Base-by-base conservation (phyloP, 2,797 vertebrate genomes). In the Melanogrammus aeglefinus region DNA sequence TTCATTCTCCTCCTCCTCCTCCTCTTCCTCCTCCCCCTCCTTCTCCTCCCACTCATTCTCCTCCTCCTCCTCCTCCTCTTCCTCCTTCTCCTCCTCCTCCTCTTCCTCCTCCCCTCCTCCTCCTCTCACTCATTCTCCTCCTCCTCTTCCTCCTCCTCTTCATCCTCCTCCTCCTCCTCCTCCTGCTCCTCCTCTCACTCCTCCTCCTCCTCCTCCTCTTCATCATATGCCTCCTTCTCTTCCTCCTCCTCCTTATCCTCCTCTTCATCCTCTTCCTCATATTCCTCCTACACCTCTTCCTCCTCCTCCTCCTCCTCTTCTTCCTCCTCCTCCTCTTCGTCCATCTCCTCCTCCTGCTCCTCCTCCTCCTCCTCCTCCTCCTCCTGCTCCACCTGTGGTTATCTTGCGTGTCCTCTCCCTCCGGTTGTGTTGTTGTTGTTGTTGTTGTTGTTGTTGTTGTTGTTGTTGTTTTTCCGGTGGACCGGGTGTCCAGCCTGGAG, bases 401-500 rank as follows among this genome's bases (percentile, higher is more conserved):
- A 31, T 31, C 3, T 31, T 31, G 31, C 31, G 81, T 80, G 70
- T 86, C 77, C 76, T 78, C 71, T 39, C 75, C 79, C 86, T 85
- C 31, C 2, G 35, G 72, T 84, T 89, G 88, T 18, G 44, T 47
- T 47, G 14, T 47, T 47, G 44, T 47, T 47, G 44, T 47, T 47
- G 16, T 51, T 18, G 16, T 51, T 47, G 44, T 18, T 47, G 44
- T 47, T 47, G 44, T 47, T 47, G 44, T 47, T 47, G 44, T 47
- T 47, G 13, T 47, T 18, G 13, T 47, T 47, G 44, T 18, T 51
- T 16, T 18, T 51, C 47, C 16, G 82, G 85, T 86, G 80, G 80
- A 91, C 87, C 81, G 87, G 86, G 86, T 86, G 90, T 89, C 90
- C 78, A 72, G 86, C 83, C 86, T 86, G 90, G 92, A 93, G 92